Evolutionary conservation across 2,888 invertebrate genomes (phyloP).

Genomic region (Eueremaeus valkanovi): DNA sequence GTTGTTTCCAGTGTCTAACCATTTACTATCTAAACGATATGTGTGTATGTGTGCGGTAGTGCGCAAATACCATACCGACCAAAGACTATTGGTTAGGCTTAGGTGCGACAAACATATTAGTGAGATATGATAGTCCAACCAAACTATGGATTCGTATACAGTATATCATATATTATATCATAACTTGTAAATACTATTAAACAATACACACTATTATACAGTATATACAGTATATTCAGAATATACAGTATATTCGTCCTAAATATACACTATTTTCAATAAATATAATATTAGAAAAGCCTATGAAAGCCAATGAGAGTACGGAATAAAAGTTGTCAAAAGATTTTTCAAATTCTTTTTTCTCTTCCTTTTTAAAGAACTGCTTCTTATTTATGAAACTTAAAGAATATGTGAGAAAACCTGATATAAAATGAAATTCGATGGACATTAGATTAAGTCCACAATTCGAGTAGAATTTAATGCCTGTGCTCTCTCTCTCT

Average conservation of each 20-base stretch:
- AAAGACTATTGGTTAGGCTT: constrained; percentile 16
- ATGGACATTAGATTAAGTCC: constrained; percentile 5
- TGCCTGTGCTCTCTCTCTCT: neutral
- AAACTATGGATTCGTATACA: constrained; percentile 7
- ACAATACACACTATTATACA: neutral
- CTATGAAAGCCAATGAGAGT: too few species aligned
- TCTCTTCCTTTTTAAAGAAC: too few species aligned
- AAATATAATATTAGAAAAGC: too few species aligned
- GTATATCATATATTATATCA: constrained; percentile 1
- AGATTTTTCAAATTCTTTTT: too few species aligned
- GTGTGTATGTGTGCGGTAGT: constrained; percentile 14
- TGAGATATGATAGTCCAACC: constrained; percentile 23
- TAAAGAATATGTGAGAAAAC: too few species aligned
- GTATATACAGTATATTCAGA: too few species aligned
- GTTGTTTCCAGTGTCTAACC: neutral
- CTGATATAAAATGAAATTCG: neutral
- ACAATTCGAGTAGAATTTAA: neutral
- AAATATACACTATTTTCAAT: too few species aligned
- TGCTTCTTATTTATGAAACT: too few species aligned
- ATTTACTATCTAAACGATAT: constrained; percentile 4
- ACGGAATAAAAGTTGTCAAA: too few species aligned
- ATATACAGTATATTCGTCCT: too few species aligned
- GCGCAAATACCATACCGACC: constrained; percentile 9
- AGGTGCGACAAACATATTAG: constrained; percentile 30
- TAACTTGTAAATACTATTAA: constrained; percentile 11